Percentiles rank a stretch among this genome's conserved stretches.
Evolutionary conservation across 2,797 vertebrate genomes (phyloP).

Genomic region (Spinibarbus caldwelli): DNA sequence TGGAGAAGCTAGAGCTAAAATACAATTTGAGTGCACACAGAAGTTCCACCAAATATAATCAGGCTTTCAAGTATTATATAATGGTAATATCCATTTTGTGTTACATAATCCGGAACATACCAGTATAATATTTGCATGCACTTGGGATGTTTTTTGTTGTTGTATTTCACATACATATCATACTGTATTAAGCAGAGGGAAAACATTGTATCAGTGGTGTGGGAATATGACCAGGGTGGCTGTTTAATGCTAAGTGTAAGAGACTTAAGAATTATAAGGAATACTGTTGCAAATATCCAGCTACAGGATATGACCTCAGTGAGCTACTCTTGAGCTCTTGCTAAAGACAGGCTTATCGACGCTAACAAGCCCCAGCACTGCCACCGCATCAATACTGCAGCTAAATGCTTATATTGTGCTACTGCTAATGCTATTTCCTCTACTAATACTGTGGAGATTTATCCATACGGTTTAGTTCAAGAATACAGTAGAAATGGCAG

Average conservation of each 20-base stretch:
- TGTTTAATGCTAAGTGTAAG: neutral
- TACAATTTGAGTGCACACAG: neutral
- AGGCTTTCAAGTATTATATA: slow-evolving; percentile 63
- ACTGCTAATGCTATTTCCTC: slow-evolving; percentile 36
- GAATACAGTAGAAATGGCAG: neutral
- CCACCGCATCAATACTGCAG: slow-evolving; percentile 1
- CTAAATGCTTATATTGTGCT: slow-evolving; percentile 42
- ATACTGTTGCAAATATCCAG: slow-evolving; percentile 30
- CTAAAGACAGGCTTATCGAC: slow-evolving; percentile 60
- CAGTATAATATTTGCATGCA: neutral
- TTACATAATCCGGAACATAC: neutral
- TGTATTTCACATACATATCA: neutral
- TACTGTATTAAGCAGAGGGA: neutral
- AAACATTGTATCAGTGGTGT: neutral
- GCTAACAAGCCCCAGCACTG: slow-evolving; percentile 20
- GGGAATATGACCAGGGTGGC: neutral
- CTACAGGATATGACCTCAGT: slow-evolving; percentile 18
- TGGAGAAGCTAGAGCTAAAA: neutral
- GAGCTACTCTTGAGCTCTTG: slow-evolving; percentile 54
- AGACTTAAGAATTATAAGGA: neutral
- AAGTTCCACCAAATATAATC: slow-evolving; percentile 49
- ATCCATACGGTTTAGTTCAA: slow-evolving; percentile 15
- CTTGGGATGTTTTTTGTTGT: neutral
- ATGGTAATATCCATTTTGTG: slow-evolving; percentile 40
- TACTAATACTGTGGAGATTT: slow-evolving; percentile 26